Base-by-base conservation (phyloP, 2,113 vertebrate genomes). In the Myiagra hebetior region DNA sequence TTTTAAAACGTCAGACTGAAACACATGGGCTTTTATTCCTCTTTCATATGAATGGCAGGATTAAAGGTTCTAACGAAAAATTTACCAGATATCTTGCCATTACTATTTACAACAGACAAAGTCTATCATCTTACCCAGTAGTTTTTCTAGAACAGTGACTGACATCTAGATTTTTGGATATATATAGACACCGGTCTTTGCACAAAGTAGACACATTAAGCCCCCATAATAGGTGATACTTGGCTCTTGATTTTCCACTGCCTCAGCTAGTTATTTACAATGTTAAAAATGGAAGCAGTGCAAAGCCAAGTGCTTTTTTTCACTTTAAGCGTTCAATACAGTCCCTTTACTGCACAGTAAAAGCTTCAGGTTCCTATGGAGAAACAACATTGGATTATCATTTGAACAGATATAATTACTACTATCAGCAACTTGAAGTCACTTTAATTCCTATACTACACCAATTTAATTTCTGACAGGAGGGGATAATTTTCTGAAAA, bases 381-480 rank as follows among this genome's bases (percentile, higher is more conserved):
- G 56, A 87, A 94, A 52, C 27, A 94, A 87, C 19, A 41, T 3
- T 92, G 68, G 68, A 85, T 95, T 95, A 93, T 87, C 26, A 78
- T 93, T 93, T 93, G 67, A 92, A 94, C 59, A 87, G 65, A 84
- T 92, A 73, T 84, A 91, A 91, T 93, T 92, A 78, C 73, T 94
- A 63, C 72, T 91, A 94, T 91, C 84, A 94, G 82, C 62, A 93
- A 64, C 39, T 60, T 65, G 65, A 83, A 92, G 80, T 73, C 31
- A 80, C 63, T 93, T 94, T 91, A 93, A 85, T 94, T 95, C 62
- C 72, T 82, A 15, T 53, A 49, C 15, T 67, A 63, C 0, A 13
- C 31, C 75, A 87, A 69, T 96, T 96, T 96, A 78, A 63, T 63
- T 70, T 91, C 60, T 91, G 64, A 81, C 30, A 9, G 72, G 59